A percentile compares a stretch with the other conserved stretches of the same genome.
Conservation (phyloP, 1,140 invertebrate genomes). For the Sminthurides bifidus region DNA sequence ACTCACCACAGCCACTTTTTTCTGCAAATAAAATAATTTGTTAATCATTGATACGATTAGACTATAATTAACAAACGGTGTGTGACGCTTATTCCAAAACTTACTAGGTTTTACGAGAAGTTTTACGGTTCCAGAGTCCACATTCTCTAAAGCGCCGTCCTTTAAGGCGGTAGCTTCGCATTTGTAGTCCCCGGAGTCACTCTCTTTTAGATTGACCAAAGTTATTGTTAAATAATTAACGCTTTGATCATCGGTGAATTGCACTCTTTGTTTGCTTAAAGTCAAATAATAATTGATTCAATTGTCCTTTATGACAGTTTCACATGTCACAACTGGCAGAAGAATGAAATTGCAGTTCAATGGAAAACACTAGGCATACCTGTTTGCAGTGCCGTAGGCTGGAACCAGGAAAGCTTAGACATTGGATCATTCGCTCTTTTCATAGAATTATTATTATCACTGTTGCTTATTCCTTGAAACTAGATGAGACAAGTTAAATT, state of each 20-base stretch:
- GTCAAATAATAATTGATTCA: neutral
- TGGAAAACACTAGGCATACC: constrained; percentile 18
- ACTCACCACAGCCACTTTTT: constrained; percentile 37
- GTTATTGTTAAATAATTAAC: constrained; percentile 31
- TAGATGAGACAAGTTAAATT: constrained; percentile 29
- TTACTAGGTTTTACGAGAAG: constrained; percentile 35
- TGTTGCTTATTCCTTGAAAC: constrained; percentile 8
- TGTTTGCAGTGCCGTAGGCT: constrained; percentile 26
- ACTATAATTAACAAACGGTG: no score
- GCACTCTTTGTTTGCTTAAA: constrained; percentile 24
- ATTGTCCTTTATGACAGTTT: neutral
- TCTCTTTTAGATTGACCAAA: constrained; percentile 33
- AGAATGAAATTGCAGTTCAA: no score
- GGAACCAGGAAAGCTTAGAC: constrained; percentile 30
- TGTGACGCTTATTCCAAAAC: no score
- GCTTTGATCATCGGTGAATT: constrained; percentile 10
- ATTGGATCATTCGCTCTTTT: constrained; percentile 4
- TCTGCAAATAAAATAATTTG: constrained; percentile 11
- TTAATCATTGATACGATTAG: no score
- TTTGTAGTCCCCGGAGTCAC: constrained; percentile 35
- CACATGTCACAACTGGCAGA: no score
- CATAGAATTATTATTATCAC: neutral
- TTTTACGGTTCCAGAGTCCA: constrained; percentile 1
- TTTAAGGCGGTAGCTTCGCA: constrained; percentile 33
- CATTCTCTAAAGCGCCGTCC: constrained; percentile 1